phyloP scores from a whole-genome alignment of 2,113 vertebrate genomes.

The Arenaria interpres region DNA sequence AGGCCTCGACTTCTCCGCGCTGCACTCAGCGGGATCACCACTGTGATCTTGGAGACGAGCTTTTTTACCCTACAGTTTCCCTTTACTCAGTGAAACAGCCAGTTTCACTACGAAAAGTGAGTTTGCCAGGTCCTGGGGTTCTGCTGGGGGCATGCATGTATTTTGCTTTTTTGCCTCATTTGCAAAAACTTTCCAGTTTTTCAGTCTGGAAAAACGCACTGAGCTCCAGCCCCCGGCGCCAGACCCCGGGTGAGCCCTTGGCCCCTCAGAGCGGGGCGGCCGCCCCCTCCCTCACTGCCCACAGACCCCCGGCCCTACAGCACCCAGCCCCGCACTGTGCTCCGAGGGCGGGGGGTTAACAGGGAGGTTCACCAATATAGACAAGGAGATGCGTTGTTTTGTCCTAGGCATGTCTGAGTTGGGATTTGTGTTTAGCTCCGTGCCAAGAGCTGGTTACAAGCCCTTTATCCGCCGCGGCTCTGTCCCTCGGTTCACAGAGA shows the following conservation, averaged over 20 bases:
- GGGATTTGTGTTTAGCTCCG: neutral
- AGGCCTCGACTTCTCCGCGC: neutral
- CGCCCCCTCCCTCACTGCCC: neutral
- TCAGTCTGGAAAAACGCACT: neutral
- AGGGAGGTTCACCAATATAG: neutral
- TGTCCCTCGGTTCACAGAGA: neutral
- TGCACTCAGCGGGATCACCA: neutral
- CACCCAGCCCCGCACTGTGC: neutral
- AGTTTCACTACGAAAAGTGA: neutral
- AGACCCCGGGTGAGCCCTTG: rapidly evolving
- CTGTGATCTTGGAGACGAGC: neutral
- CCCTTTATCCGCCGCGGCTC: rapidly evolving
- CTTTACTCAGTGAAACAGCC: neutral
- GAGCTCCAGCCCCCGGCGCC: neutral
- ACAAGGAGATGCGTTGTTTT: neutral
- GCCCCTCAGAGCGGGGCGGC: neutral
- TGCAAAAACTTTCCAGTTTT: neutral
- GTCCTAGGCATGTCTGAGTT: neutral
- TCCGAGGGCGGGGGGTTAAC: neutral
- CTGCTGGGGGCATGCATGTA: neutral
- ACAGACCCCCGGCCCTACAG: neutral
- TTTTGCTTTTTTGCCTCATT: neutral
- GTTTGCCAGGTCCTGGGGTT: neutral
- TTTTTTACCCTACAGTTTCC: neutral
- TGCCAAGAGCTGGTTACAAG: neutral